Evolutionary conservation across 1,140 invertebrate species (phyloP).

Genomic region (Solenopsis fugax): DNA sequence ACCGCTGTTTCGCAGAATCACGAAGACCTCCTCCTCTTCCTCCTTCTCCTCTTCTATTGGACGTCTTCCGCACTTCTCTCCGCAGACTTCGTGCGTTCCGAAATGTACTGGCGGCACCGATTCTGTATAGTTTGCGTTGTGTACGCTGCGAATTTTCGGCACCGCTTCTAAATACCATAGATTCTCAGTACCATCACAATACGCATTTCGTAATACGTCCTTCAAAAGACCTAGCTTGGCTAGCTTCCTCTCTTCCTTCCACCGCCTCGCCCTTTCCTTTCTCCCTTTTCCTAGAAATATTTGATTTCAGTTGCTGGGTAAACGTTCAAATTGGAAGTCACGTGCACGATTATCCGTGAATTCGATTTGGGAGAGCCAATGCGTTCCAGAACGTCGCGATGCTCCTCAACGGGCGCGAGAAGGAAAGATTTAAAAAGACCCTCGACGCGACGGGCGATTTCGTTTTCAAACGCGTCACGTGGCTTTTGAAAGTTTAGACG

Average conservation of each 20-base stretch:
- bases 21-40: conserved; percentile 6
- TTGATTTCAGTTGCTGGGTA: neutral
- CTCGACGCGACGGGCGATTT: neutral
- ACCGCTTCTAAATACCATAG: neutral
- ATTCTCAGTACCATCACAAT: neutral
- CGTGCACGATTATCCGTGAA: neutral
- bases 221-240: neutral
- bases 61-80: neutral
- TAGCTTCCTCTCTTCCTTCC: neutral
- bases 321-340: neutral
- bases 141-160: neutral
- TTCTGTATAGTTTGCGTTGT: neutral
- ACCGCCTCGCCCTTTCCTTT: neutral
- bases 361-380: neutral
- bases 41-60: neutral
- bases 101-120: neutral
- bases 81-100: neutral
- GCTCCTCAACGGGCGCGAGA: neutral
- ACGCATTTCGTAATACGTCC: neutral
- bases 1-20: neutral
- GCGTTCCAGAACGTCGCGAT: neutral
- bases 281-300: neutral
- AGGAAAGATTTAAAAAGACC: neutral
- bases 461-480: conserved; percentile 27
- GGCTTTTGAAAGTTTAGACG: conserved; percentile 12